phyloP scores from a whole-genome alignment of 2,888 invertebrate genomes.

The Drosophila vallismaia region DNA sequence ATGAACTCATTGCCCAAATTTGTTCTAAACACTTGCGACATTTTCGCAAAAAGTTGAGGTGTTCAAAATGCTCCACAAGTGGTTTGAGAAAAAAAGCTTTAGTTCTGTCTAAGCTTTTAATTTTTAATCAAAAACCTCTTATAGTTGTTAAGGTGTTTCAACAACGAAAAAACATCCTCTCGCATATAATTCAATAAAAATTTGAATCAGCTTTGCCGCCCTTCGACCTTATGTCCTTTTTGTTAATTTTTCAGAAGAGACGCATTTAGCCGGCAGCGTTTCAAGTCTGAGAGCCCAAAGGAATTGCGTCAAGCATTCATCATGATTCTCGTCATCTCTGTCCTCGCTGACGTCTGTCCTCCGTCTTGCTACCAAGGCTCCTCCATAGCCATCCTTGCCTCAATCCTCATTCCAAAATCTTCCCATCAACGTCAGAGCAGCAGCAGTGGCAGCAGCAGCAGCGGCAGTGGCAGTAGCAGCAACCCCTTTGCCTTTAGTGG shows the following conservation, averaged over 20 bases:
- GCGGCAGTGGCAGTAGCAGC: slow-evolving; percentile 7
- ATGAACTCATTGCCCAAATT: slow-evolving; percentile 25
- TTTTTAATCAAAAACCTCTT: too few species aligned
- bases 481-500: slow-evolving; percentile 52
- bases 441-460: neutral
- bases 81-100: neutral
- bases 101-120: too few species aligned
- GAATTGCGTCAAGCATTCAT: slow-evolving; percentile 38
- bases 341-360: neutral
- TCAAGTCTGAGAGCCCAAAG: slow-evolving; percentile 38
- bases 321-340: slow-evolving; percentile 21
- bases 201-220: neutral
- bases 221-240: slow-evolving; percentile 1
- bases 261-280: slow-evolving; percentile 30
- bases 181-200: slow-evolving; percentile 5
- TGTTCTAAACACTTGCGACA: slow-evolving; percentile 28
- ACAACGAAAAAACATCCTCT: too few species aligned
- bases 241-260: slow-evolving; percentile 22
- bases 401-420: slow-evolving; percentile 13
- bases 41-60: neutral
- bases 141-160: too few species aligned
- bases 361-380: neutral
- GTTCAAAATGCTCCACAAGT: neutral
- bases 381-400: slow-evolving; percentile 1
- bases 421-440: slow-evolving; percentile 25